Evolutionary conservation across 64 coral and sea anemone genomes (phyloP), one percentile per base, ranked within the genome.

Genomic region (Montipora foliosa): DNA sequence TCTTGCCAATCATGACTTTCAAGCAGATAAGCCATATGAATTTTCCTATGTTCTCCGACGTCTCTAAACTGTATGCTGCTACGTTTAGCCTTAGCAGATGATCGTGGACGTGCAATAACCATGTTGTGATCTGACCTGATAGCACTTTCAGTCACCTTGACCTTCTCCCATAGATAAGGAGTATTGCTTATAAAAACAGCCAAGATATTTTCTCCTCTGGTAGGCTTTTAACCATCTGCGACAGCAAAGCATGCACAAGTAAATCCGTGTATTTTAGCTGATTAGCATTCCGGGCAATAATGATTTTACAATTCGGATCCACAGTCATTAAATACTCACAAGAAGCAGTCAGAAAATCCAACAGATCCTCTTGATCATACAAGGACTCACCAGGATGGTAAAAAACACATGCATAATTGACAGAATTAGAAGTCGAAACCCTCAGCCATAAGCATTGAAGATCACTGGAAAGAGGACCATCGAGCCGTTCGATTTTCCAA

Each of bases 291-390:
- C 90, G 79, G 29, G 90, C 81, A 84, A 92, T 92, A 49, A 92
- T 92, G 67, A 92, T 92, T 67, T 84, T 92, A 92, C 48, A 92
- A 74, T 92, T 92, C 44, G 90, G 90, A 84, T 92, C 80, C 48
- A 84, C 48, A 25, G 90, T 85, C 79, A 80, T 70, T 82, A 84
- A 82, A 75, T 83, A 60, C 78, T 92, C 90, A 84, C 80, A 92
- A 50, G 79, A 92, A 24, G 79, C 53, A 53, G 49, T 77, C 46
- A 83, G 79, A 68, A 84, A 92, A 50, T 84, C 72, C 76, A 92
- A 62, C 37, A 92, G 79, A 83, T 92, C 90, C 69, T 92, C 67
- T 84, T 85, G 80, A 49, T 92, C 80, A 64, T 92, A 85, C 57
- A 70, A 70, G 67, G 67, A 70, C 67, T 92, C 16, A 17, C 21